Conservation (phyloP, 2,888 invertebrate species). For the Leptopilina syphax region DNA sequence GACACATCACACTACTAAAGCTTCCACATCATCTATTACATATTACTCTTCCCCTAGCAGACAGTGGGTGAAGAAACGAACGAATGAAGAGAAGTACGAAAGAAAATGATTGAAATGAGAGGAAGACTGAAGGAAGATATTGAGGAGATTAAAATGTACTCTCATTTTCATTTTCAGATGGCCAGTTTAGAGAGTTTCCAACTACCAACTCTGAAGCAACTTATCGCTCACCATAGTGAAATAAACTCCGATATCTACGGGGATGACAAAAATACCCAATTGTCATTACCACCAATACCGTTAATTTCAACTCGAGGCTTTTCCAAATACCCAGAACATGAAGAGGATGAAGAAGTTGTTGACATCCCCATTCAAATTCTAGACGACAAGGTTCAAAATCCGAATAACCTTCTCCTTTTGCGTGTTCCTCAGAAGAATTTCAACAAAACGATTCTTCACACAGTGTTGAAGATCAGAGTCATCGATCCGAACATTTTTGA, state of each 20-base stretch:
- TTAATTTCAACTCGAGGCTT: not conserved
- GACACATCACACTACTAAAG: conserved; percentile 34
- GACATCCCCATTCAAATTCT: conserved; percentile 3
- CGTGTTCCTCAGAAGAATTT: not conserved
- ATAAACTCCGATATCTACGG: not conserved
- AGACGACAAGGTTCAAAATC: not conserved
- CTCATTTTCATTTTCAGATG: conserved; percentile 74
- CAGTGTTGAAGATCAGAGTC: conserved; percentile 2
- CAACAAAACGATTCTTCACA: conserved; percentile 1
- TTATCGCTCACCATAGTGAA: conserved; percentile 53
- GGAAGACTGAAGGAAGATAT: conserved; percentile 43
- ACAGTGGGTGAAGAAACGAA: conserved; percentile 47
- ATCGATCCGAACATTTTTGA: not conserved
- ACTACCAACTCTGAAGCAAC: conserved; percentile 71
- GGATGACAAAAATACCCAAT: conserved; percentile 1
- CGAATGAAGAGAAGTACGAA: conserved; percentile 48
- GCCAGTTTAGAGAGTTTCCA: conserved; percentile 61
- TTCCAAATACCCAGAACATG: not conserved
- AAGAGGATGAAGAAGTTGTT: not conserved
- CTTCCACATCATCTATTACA: conserved; percentile 50
- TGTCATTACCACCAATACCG: not conserved
- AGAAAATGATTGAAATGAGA: conserved; percentile 46
- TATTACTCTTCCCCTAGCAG: conserved; percentile 54
- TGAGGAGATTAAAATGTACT: conserved; percentile 42
- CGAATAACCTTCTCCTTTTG: not conserved